phyloP scores from a whole-genome alignment of 2,888 invertebrate genomes.

The Sabatieria punctata region DNA sequence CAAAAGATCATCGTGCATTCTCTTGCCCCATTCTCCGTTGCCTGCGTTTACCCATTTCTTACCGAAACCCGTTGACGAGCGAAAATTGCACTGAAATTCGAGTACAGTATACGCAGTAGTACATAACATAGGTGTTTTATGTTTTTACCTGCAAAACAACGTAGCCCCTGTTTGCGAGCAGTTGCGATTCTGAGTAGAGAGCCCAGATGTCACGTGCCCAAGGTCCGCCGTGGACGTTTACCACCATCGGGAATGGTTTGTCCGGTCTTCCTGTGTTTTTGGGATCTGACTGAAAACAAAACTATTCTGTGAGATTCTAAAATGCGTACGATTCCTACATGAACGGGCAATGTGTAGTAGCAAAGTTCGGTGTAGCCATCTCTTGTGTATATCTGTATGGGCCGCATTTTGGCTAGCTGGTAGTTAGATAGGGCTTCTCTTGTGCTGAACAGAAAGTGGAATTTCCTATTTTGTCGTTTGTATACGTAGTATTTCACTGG shows the following conservation, averaged over 20 bases:
- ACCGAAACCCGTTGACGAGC: slow-evolving; percentile 28
- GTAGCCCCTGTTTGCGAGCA: slow-evolving; percentile 13
- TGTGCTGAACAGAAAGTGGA: neutral
- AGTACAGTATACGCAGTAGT: neutral
- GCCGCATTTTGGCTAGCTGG: neutral
- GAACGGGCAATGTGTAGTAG: slow-evolving; percentile 3
- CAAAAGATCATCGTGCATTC: slow-evolving; percentile 27
- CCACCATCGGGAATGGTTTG: slow-evolving; percentile 4
- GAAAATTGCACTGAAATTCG: slow-evolving; percentile 23
- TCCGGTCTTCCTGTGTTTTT: too few relatives aligned
- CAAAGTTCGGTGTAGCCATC: slow-evolving; percentile 1
- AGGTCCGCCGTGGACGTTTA: slow-evolving; percentile 9
- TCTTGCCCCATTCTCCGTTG: slow-evolving; percentile 29
- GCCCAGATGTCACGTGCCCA: slow-evolving; percentile 2
- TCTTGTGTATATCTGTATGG: neutral
- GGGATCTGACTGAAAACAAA: too few relatives aligned
- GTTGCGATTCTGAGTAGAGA: too few relatives aligned
- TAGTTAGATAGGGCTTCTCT: neutral
- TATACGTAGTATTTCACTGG: neutral
- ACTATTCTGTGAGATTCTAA: neutral
- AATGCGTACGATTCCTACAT: neutral
- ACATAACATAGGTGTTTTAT: neutral
- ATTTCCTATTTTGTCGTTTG: neutral
- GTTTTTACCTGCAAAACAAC: slow-evolving; percentile 14
- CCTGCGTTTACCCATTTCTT: slow-evolving; percentile 26